Evolutionary conservation across 2,888 invertebrate species (phyloP).

Genomic region (Harpalus rubripes): DNA sequence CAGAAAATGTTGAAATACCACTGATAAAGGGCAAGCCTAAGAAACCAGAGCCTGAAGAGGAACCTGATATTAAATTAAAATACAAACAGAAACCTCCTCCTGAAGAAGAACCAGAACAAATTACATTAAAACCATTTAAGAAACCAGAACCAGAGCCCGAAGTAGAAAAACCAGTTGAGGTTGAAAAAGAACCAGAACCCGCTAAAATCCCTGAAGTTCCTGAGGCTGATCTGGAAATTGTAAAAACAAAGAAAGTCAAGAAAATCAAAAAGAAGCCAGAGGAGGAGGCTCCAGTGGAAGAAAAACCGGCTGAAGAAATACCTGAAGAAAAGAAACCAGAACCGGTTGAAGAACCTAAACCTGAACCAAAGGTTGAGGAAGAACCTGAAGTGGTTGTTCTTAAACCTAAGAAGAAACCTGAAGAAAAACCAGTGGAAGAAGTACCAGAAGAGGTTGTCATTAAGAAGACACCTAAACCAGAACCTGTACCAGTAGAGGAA

Average conservation of each 20-base stretch:
- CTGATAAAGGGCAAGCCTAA: conserved; percentile 76
- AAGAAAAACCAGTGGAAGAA: conserved; percentile 72
- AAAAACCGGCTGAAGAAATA: conserved; percentile 46
- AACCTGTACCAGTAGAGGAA: conserved; percentile 72
- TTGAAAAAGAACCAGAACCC: conserved; percentile 73
- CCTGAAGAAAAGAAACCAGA: conserved; percentile 56
- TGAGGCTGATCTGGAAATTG: conserved; percentile 74
- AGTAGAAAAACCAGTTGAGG: conserved; percentile 71
- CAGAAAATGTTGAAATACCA: conserved; percentile 75
- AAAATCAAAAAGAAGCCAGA: conserved; percentile 74
- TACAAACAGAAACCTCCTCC: conserved; percentile 71
- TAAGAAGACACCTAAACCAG: conserved; percentile 72
- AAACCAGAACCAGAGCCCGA: conserved; percentile 69
- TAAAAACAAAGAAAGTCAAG: conserved; percentile 72
- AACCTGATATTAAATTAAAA: conserved; percentile 76
- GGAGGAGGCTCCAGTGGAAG: conserved; percentile 69
- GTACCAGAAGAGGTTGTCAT: conserved; percentile 76
- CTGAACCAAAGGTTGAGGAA: conserved; percentile 60
- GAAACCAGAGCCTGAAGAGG: conserved; percentile 76
- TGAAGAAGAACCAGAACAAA: conserved; percentile 73
- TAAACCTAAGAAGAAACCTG: conserved; percentile 70
- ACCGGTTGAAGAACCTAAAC: conserved; percentile 67
- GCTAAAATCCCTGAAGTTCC: conserved; percentile 72
- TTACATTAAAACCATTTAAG: conserved; percentile 71
- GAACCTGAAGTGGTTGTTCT: conserved; percentile 68